A percentile compares a stretch with the other conserved stretches of the same genome.
Conservation (phyloP, 2,797 vertebrate genomes). For the Molossus alvarezi region DNA sequence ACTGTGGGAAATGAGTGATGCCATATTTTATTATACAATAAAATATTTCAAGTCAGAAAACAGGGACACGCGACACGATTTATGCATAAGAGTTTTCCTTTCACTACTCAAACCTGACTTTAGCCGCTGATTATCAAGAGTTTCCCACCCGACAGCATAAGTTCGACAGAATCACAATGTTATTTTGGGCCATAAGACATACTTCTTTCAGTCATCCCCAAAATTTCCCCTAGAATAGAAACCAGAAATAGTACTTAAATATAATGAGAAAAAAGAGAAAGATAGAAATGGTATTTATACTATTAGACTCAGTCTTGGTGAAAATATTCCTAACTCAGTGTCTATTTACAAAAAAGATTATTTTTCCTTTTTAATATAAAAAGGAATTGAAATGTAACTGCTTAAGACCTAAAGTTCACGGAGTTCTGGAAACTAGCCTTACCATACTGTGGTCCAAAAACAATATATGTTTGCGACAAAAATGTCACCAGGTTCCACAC, state of each 20-base stretch:
- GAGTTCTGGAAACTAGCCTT: neutral
- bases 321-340: neutral
- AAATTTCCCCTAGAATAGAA: neutral
- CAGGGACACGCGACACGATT: neutral
- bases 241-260: neutral
- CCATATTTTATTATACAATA: neutral
- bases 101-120: neutral
- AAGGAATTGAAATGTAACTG: neutral
- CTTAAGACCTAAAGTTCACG: neutral
- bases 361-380: conserved; percentile 13
- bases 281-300: neutral
- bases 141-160: neutral
- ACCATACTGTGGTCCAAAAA: neutral
- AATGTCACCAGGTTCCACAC: neutral
- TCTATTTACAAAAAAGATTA: neutral
- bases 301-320: neutral
- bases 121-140: neutral
- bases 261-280: neutral
- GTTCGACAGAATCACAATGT: neutral
- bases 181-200: neutral
- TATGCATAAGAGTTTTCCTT: neutral
- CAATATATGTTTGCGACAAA: neutral
- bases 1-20: neutral
- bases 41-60: neutral
- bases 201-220: neutral